These are phyloP conservation scores for Anolis sagrei DNA, from an alignment of 2,113 vertebrate species.

Conservation along the genomic window DNA sequence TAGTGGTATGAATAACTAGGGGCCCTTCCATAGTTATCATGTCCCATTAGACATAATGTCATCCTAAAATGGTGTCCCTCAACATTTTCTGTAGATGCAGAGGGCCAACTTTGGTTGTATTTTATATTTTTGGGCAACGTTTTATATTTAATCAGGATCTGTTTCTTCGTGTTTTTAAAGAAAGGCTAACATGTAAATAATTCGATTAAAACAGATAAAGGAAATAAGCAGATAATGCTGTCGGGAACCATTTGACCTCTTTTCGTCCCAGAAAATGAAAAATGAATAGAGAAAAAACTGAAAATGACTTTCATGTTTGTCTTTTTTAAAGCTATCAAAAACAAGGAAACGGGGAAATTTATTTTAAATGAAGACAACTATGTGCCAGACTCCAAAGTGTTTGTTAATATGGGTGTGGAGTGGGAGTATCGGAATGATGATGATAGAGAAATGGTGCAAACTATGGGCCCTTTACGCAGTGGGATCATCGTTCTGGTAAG, in stretches of 20 bases:
- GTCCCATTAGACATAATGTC: no score
- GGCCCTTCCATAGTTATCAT: no score
- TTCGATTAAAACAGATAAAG: conserved; percentile 14
- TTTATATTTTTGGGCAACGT: neutral
- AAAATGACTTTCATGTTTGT: neutral
- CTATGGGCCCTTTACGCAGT: conserved; percentile 88
- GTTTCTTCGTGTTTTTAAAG: no score
- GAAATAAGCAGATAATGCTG: neutral
- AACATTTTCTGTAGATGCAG: no score
- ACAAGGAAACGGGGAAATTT: conserved; percentile 88
- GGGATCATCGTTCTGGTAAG: conserved; percentile 91
- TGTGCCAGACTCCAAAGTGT: conserved; percentile 82
- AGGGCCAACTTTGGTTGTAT: neutral
- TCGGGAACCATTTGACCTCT: neutral
- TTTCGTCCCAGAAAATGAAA: conserved; percentile 11
- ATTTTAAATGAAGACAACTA: conserved; percentile 90
- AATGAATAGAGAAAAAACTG: neutral
- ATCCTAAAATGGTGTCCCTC: no score
- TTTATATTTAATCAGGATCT: neutral
- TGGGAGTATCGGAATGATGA: conserved; percentile 96
- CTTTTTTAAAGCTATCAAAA: conserved; percentile 87
- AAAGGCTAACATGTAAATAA: neutral
- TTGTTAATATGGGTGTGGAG: conserved; percentile 93
- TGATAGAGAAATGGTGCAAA: conserved; percentile 90
- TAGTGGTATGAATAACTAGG: no score